Base-by-base conservation (phyloP, 2,113 vertebrate genomes). In the Sorex araneus region DNA sequence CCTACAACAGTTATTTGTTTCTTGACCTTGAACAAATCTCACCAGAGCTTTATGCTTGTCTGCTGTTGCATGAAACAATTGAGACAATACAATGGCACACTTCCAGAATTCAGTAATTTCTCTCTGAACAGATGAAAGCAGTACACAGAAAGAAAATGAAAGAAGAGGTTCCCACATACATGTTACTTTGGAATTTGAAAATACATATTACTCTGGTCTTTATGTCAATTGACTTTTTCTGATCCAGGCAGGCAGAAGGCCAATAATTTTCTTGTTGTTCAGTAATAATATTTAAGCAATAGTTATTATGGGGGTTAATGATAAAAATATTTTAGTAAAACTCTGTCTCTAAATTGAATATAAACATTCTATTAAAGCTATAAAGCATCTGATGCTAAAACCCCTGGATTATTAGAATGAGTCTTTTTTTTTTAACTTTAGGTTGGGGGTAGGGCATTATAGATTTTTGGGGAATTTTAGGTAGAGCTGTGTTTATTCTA, bases 121-220 rank as follows among this genome's bases (percentile, higher is more conserved):
- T 54, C 87, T n/a, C 4, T 7, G 54, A 74, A 64, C 4, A 78
- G 1, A 30, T 93, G 18, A 84, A 87, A 87, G 45, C 89, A 64
- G 7, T 7, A 69, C 30, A 82, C 23, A 40, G 84, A 40, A 74
- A 70, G 27, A 82, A 86, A 77, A 86, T 64, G 40, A 91, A 30
- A 77, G 25, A 90, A 57, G 16, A 57, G 28, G 8, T 73, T 89
- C 23, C 18, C 11, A 84, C 7, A 2, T 45, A 63, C n/a, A 34
- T 83, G 86, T 83, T 89, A 36, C n/a, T 89, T 40, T 69, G 30
- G 12, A 79, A 94, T 89, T 40, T 69, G 30, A 8, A 79, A 94
- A 88, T 34, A 25, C 1, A 40, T 40, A 40, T 40, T 40, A n/a
- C 30, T 84, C 36, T 74, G 67, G 8, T 88, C 81, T 92, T 88